These are phyloP conservation scores for Zophobas morio DNA, from an alignment of 1,140 invertebrate genomes.

Conservation along the genomic window DNA sequence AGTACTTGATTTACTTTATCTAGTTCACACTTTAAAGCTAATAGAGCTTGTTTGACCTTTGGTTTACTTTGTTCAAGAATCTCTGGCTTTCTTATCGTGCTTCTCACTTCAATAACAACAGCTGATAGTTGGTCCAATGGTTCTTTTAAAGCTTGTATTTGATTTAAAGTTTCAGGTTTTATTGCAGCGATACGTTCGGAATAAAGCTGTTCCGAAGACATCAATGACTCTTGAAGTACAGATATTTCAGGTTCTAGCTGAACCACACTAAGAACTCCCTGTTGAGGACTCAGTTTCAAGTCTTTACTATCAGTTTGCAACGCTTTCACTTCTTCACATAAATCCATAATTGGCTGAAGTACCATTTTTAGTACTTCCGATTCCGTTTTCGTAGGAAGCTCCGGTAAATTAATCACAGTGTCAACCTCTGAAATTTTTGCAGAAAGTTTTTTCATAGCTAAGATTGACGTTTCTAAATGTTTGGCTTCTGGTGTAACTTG, in stretches of 20 bases:
- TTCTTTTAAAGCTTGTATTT: constrained; percentile 20
- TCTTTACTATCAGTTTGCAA: constrained; percentile 4
- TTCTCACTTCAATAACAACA: constrained; percentile 25
- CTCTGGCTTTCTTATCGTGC: constrained; percentile 22
- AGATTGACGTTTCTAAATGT: neutral
- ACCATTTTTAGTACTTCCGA: neutral
- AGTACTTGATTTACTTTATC: constrained; percentile 22
- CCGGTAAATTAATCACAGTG: neutral
- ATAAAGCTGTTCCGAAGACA: neutral
- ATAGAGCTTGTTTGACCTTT: constrained; percentile 24
- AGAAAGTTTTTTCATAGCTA: constrained; percentile 12
- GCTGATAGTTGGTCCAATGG: constrained; percentile 26
- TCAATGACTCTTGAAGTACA: neutral
- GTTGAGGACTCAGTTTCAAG: neutral
- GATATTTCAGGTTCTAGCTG: constrained; percentile 5
- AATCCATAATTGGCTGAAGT: neutral
- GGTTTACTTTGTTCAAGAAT: neutral
- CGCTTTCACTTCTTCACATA: constrained; percentile 17
- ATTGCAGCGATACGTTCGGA: neutral
- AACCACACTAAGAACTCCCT: constrained; percentile 5
- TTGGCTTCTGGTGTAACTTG: neutral
- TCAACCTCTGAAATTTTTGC: constrained; percentile 36
- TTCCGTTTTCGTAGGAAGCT: neutral
- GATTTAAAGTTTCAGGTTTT: neutral
- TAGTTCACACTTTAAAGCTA: constrained; percentile 33